These are phyloP conservation scores for Channa maculata DNA, from an alignment of 2,113 vertebrate species.

Conservation along the genomic window DNA sequence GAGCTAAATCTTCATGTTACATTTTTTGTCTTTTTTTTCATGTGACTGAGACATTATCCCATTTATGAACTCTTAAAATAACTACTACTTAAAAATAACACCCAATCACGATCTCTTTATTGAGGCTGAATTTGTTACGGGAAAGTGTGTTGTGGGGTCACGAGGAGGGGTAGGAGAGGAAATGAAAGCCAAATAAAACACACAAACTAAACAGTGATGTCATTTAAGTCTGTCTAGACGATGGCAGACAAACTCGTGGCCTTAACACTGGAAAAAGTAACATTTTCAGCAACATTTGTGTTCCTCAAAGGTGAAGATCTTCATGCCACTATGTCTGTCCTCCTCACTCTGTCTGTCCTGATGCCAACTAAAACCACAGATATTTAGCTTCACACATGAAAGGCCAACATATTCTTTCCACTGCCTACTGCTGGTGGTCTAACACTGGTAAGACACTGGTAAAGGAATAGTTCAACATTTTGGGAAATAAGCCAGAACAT, in stretches of 20 bases:
- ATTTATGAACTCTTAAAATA: constrained; percentile 42
- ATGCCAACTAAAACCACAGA: constrained; percentile 58
- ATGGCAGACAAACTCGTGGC: constrained; percentile 51
- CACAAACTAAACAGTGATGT: constrained; percentile 65
- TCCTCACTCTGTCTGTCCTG: constrained; percentile 37
- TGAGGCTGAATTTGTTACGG: constrained; percentile 25
- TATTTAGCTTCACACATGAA: constrained; percentile 66
- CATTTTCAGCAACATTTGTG: constrained; percentile 61
- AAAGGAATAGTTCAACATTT: constrained; percentile 7
- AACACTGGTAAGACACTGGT: background rate
- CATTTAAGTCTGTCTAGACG: constrained; percentile 65
- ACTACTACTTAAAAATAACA: constrained; percentile 17
- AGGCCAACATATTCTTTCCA: constrained; percentile 60
- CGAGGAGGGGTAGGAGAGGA: constrained; percentile 43
- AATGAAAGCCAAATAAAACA: constrained; percentile 68
- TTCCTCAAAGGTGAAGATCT: constrained; percentile 49
- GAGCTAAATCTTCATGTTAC: constrained; percentile 6
- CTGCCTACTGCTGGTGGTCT: constrained; percentile 56
- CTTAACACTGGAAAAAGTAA: constrained; percentile 51
- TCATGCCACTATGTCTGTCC: constrained; percentile 24
- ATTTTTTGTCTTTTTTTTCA: constrained; percentile 25
- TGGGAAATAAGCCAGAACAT: too few species aligned
- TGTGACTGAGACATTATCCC: constrained; percentile 21
- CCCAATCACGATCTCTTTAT: constrained; percentile 7
- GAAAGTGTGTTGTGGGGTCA: constrained; percentile 70